phyloP scores from a whole-genome alignment of 2,888 invertebrate genomes.

The Anthophora plumipes region DNA sequence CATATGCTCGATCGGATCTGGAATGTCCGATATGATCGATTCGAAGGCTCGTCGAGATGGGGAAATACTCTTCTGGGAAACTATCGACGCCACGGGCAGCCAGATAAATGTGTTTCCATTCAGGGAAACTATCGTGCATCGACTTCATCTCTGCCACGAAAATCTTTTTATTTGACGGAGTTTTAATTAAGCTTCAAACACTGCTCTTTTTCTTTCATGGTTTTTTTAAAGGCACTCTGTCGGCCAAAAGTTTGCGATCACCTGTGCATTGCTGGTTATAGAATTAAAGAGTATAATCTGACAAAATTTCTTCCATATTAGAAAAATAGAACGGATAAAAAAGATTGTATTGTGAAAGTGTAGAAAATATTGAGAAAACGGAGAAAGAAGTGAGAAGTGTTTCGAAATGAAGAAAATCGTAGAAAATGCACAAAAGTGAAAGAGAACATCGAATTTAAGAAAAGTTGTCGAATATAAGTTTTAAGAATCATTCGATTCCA shows the following conservation, averaged over 20 bases:
- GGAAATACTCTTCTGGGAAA: conserved; percentile 34
- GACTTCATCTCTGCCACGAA: neutral
- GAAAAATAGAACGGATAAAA: no score
- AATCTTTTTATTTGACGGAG: neutral
- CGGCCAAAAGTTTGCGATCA: no score
- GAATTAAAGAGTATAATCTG: no score
- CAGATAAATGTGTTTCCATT: conserved; percentile 36
- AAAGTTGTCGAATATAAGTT: no score
- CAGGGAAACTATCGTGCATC: neutral
- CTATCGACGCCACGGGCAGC: conserved; percentile 1
- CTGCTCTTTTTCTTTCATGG: neutral
- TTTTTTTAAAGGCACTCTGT: neutral
- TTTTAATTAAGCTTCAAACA: neutral
- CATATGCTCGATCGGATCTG: conserved; percentile 53
- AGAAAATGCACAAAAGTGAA: no score
- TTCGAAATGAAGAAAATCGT: no score
- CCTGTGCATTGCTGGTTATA: neutral
- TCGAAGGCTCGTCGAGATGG: conserved; percentile 34
- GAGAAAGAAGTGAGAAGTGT: no score
- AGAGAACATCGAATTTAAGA: no score
- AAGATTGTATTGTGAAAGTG: no score
- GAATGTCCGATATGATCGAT: conserved; percentile 64
- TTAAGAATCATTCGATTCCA: no score
- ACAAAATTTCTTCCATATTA: no score
- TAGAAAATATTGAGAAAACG: no score